Conservation (phyloP, 2,888 invertebrate species). For the Gryllus longicercus region DNA sequence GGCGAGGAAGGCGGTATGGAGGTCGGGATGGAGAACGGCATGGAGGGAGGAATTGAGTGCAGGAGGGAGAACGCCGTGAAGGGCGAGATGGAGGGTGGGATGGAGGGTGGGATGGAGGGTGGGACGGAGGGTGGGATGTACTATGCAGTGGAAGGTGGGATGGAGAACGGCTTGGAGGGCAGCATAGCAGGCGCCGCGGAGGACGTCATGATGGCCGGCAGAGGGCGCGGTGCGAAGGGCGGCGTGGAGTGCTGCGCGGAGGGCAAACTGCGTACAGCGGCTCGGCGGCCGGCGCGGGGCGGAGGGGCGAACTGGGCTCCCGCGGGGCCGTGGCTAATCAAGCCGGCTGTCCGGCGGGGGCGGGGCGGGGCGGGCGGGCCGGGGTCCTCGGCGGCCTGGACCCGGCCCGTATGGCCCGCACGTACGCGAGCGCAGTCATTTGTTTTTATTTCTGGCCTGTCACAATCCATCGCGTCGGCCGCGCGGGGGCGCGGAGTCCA, state of each 20-base stretch:
- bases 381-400: background rate
- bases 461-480: background rate
- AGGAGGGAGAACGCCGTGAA: too few relatives aligned
- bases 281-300: background rate
- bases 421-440: slow-evolving; percentile 10
- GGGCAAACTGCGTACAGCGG: background rate
- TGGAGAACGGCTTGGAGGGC: too few relatives aligned
- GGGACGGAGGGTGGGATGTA: too few relatives aligned
- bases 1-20: too few relatives aligned
- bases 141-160: too few relatives aligned
- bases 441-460: slow-evolving; percentile 11
- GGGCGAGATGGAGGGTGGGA: too few relatives aligned
- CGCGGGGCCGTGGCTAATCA: background rate
- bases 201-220: too few relatives aligned
- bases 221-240: too few relatives aligned
- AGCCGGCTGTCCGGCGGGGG: background rate
- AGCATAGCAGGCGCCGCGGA: too few relatives aligned
- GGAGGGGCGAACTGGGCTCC: background rate
- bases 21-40: too few relatives aligned
- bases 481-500: background rate
- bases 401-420: background rate
- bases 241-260: background rate
- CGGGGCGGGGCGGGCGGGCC: background rate
- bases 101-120: too few relatives aligned
- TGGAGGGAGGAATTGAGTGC: too few relatives aligned